Percentiles rank a stretch among this genome's conserved stretches.
These are phyloP conservation scores for Gorsachius magnificus DNA, from an alignment of 2,797 vertebrate species.

Conservation along the genomic window DNA sequence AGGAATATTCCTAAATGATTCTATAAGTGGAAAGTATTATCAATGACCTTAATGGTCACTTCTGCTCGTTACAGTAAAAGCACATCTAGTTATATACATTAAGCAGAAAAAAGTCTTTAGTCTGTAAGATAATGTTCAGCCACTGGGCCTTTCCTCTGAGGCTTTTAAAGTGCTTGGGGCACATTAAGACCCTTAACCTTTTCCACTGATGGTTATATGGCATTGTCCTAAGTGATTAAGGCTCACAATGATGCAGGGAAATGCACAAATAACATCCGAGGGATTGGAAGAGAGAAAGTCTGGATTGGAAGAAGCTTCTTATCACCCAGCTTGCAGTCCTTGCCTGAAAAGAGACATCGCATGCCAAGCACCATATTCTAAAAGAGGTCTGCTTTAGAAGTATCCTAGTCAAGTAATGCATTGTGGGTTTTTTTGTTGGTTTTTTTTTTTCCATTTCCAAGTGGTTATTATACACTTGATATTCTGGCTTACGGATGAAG, in stretches of 20 bases:
- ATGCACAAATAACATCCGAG: neutral
- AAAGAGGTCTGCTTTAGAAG: neutral
- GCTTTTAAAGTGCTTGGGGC: neutral
- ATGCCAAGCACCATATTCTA: neutral
- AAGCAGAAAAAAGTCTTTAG: neutral
- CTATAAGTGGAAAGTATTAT: neutral
- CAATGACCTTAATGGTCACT: neutral
- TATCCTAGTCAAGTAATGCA: neutral
- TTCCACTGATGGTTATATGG: neutral
- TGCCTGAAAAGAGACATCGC: neutral
- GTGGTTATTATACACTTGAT: neutral
- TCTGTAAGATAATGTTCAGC: conserved; percentile 3
- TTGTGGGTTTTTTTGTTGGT: neutral
- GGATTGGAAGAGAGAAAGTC: neutral
- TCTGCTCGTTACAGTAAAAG: conserved; percentile 1
- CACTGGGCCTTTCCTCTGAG: neutral
- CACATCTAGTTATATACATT: neutral
- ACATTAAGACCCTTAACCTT: conserved; percentile 6
- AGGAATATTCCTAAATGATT: neutral
- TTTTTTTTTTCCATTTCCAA: neutral
- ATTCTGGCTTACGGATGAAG: neutral
- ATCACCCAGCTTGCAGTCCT: neutral
- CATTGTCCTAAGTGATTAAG: conserved; percentile 22
- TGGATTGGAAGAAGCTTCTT: neutral
- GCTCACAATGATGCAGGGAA: neutral